Base-by-base conservation (phyloP, 2,888 invertebrate genomes). In the Lordiphosa fenestrarum region DNA sequence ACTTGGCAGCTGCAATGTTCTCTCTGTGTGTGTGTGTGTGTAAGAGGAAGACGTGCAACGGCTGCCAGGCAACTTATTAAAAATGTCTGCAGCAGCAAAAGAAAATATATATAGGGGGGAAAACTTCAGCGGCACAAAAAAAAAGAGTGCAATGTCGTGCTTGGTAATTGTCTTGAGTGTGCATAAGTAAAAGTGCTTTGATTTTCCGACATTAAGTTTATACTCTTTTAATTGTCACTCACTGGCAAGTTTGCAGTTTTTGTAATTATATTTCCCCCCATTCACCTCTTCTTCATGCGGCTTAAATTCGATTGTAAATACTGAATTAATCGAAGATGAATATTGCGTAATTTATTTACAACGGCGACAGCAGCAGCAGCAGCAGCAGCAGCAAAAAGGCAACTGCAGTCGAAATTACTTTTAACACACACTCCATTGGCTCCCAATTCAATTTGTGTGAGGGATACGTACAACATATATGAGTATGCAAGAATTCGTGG, bases 21-120 rank as follows among this genome's bases (percentile, higher is more conserved):
- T 15, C 1, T 15, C 1, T 2, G 15, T 15, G 15, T 15, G 15
- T 15, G 15, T 15, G 15, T 15, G 73, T 83, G 61, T 69, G 63
- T 55, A 54, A 68, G 54, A 40, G 25, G 60, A 57, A 50, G 63
- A 76, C 83, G 76, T 85, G 77, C 85, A 72, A 69, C 84, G 84
- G 85, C 81, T 77, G 85, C 81, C 77, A 85, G 77, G 81, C 73
- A 78, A 85, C 84, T 78, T 78, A 85, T 78, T 85, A 83, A 78
- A 78, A 85, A 83, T 84, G 81, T 78, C 81, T 75, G 81, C 72
- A 72, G 71, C 57, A 58, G 61, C 71, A 51, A 67, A 50, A 48
- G 36, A 57, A 58, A 56, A 38, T 19, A 47, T 42, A 59, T 59
- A 54, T 42, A 48, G 54, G 65, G 42, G 44, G 23, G 15, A 15